Evolutionary conservation across 1,140 invertebrate species (phyloP).

Genomic region (Heliconius hewitsoni): DNA sequence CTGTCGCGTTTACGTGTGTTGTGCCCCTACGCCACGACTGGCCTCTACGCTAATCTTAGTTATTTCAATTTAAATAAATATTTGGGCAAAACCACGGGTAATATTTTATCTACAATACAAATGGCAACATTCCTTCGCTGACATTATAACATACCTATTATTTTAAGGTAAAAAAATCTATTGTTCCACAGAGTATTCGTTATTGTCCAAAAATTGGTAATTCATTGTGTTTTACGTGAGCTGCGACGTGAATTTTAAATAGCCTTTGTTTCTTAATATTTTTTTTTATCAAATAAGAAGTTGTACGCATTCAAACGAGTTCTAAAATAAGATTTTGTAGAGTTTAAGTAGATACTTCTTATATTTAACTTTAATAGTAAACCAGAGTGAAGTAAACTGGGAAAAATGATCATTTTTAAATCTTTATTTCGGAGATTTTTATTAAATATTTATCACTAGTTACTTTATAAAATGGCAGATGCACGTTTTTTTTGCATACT

Average conservation of each 20-base stretch:
- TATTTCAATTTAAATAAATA: no score
- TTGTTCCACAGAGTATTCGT: constrained; percentile 4
- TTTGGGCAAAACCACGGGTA: neutral
- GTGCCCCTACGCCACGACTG: no score
- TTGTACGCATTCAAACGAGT: neutral
- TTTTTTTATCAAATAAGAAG: neutral
- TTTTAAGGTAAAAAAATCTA: neutral
- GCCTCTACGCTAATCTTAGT: no score
- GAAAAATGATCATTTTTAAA: no score
- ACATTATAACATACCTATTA: neutral
- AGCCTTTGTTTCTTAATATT: neutral
- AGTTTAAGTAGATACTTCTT: neutral
- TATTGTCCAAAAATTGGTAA: constrained; percentile 11
- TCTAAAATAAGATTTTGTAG: neutral
- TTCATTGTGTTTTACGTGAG: neutral
- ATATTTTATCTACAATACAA: neutral
- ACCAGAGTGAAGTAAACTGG: no score
- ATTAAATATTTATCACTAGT: no score
- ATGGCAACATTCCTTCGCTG: neutral
- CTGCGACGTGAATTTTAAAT: constrained; percentile 8
- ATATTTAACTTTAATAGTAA: neutral
- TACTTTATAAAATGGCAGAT: no score
- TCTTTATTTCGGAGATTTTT: no score
- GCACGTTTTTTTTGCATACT: no score
- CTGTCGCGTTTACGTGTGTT: no score